phyloP scores from a whole-genome alignment of 2,113 vertebrate genomes.

The Pollachius pollachius region DNA sequence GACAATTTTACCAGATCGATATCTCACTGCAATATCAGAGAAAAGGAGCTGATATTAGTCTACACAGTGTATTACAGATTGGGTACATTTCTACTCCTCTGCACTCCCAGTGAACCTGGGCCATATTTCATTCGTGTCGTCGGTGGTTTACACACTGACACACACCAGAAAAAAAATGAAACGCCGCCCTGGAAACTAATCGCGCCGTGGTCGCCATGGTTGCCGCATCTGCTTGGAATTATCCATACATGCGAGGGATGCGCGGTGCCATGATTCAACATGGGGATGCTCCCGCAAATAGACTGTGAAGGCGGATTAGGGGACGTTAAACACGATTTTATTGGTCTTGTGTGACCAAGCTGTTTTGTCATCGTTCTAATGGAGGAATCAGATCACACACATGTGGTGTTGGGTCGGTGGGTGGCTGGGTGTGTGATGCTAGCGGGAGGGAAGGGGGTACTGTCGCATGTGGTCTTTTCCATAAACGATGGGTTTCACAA shows the following conservation, averaged over 20 bases:
- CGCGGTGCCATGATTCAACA: constrained; percentile 53
- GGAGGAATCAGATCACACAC: constrained; percentile 41
- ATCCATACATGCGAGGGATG: constrained; percentile 67
- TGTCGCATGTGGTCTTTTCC: too few species aligned
- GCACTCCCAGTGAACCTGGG: constrained; percentile 91
- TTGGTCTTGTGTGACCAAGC: constrained; percentile 53
- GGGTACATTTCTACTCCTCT: constrained; percentile 94
- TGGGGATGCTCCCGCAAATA: constrained; percentile 64
- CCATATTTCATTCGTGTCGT: constrained; percentile 92
- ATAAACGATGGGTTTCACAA: too few species aligned
- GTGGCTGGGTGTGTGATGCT: too few species aligned
- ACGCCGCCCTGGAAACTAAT: constrained; percentile 80
- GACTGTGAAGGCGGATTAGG: constrained; percentile 59
- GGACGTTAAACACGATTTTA: constrained; percentile 65
- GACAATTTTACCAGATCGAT: constrained; percentile 99
- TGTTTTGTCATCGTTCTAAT: constrained; percentile 65
- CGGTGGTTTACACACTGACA: constrained; percentile 82
- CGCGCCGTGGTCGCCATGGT: constrained; percentile 71
- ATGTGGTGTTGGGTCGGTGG: too few species aligned
- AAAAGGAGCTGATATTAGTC: constrained; percentile 99
- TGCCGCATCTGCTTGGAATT: constrained; percentile 83
- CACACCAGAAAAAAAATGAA: constrained; percentile 43
- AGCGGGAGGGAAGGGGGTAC: too few species aligned
- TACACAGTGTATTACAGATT: constrained; percentile 99
- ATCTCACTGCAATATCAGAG: constrained; percentile 98